Evolutionary conservation across 2,113 vertebrate species (phyloP), one percentile per base, ranked within the genome.

Genomic region (Acanthisitta chloris): DNA sequence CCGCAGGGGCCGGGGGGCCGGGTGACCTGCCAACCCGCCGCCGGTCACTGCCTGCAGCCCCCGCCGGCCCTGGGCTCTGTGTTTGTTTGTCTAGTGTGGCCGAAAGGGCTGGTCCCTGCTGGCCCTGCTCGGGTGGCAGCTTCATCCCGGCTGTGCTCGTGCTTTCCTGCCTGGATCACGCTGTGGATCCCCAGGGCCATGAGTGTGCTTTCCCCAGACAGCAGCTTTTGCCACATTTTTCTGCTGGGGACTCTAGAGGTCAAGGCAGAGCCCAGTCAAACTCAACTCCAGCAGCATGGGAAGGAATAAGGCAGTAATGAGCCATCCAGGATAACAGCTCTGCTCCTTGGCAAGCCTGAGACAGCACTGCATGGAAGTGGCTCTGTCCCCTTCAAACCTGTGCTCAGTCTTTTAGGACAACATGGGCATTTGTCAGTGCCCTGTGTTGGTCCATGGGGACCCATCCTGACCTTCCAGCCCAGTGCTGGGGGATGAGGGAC

Each of bases 401-500:
- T 6, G 4, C 46, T 86, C 2, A 0, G 14, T 59, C 24, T 20
- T 71, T 80, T 65, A 69, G 36, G 40, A 29, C 34, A 83, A 29
- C 0, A 0, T 29, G 36, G 18, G 42, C 23, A 20, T 18, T 51
- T 1, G 0, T 61, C 34, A 13, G 18, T 28, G n/a, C 25, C 8
- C n/a, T 2, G 0, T 0, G 0, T 1, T 34, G 61, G 26, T 28
- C 23, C 62, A 1, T 7, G n/a, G 33, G 38, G 36, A 61, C 45
- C 28, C 38, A 10, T 28, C 46, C 26, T 45, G 26, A 10, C 24
- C 34, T 42, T 25, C 26, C 79, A 59, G 49, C 17, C 38, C 28
- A 3, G 17, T 2, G 2, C 10, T n/a, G 71, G 26, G 23, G 23
- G 8, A 42, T 17, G 33, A 54, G n/a, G 17, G 38, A 42, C 6